Evolutionary conservation across 2,797 vertebrate genomes (phyloP).

Genomic region (Cottoperca gobio): DNA sequence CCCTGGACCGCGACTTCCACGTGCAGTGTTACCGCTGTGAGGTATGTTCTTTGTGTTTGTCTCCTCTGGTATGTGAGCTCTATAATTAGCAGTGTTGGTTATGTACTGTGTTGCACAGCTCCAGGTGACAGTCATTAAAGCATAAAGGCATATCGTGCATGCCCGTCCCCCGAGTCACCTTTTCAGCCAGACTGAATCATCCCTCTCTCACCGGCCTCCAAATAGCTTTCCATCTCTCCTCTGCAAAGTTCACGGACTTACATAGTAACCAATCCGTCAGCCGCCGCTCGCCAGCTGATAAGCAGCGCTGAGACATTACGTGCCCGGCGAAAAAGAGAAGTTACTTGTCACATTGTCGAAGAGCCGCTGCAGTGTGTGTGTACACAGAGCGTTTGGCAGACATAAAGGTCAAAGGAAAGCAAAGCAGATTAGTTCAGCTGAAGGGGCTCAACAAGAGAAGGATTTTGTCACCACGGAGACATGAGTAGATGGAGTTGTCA

Average conservation of each 20-base stretch:
- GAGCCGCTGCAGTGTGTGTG: slow-evolving; percentile 50
- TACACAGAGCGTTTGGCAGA: slow-evolving; percentile 59
- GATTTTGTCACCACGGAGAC: slow-evolving; percentile 67
- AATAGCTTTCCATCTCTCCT: slow-evolving; percentile 56
- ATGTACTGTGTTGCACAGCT: neutral
- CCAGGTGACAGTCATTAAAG: slow-evolving; percentile 22
- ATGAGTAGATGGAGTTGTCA: slow-evolving; percentile 47
- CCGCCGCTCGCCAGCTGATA: slow-evolving; percentile 41
- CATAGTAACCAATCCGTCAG: slow-evolving; percentile 66
- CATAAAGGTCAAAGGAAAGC: slow-evolving; percentile 75
- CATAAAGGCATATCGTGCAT: neutral
- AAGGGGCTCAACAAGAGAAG: slow-evolving; percentile 66
- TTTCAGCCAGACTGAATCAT: slow-evolving; percentile 46
- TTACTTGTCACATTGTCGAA: slow-evolving; percentile 60
- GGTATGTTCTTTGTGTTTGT: slow-evolving; percentile 79
- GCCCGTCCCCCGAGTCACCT: slow-evolving; percentile 47
- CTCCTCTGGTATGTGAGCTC: neutral
- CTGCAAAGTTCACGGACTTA: slow-evolving; percentile 62
- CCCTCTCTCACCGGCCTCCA: slow-evolving; percentile 51
- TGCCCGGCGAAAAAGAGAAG: slow-evolving; percentile 61
- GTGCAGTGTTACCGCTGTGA: slow-evolving; percentile 98
- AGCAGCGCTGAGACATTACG: slow-evolving; percentile 46
- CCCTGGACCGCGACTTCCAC: slow-evolving; percentile 97
- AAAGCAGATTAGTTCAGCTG: slow-evolving; percentile 75
- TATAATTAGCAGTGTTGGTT: slow-evolving; percentile 4